Conservation (phyloP, 37 sponge, comb jelly and placozoan genomes). For the Axinella damicornis region DNA sequence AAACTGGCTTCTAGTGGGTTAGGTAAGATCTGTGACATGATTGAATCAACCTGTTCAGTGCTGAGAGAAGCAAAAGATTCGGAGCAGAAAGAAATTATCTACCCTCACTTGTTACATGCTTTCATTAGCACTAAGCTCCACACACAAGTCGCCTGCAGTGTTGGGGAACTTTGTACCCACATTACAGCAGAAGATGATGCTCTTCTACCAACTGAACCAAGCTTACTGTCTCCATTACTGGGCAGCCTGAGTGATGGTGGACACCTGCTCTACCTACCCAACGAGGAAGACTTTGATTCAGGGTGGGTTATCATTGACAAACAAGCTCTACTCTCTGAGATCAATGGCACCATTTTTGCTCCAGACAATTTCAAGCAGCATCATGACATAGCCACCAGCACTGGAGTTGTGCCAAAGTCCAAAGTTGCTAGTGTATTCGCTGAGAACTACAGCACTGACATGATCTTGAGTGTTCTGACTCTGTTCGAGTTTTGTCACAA, state of each 20-base stretch:
- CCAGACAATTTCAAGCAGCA: constrained; percentile 8
- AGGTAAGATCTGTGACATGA: too few species aligned
- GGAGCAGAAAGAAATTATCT: too few species aligned
- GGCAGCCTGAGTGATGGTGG: constrained; percentile 7
- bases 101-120: too few species aligned
- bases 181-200: not conserved
- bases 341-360: constrained; percentile 37
- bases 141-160: too few species aligned
- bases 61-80: too few species aligned
- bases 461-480: constrained; percentile 16
- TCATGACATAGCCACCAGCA: not conserved
- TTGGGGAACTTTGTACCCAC: too few species aligned
- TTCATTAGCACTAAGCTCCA: too few species aligned
- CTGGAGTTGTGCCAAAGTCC: constrained; percentile 22
- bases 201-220: not conserved
- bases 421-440: not conserved
- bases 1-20: too few species aligned
- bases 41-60: too few species aligned
- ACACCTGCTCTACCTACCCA: constrained; percentile 4
- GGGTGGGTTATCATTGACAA: constrained; percentile 17
- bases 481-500: constrained; percentile 28
- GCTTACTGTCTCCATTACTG: not conserved
- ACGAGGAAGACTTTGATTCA: not conserved
- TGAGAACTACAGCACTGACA: not conserved
- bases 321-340: constrained; percentile 6